Evolutionary conservation across 1,140 invertebrate genomes (phyloP).

Genomic region (Reticulitermes speratus): DNA sequence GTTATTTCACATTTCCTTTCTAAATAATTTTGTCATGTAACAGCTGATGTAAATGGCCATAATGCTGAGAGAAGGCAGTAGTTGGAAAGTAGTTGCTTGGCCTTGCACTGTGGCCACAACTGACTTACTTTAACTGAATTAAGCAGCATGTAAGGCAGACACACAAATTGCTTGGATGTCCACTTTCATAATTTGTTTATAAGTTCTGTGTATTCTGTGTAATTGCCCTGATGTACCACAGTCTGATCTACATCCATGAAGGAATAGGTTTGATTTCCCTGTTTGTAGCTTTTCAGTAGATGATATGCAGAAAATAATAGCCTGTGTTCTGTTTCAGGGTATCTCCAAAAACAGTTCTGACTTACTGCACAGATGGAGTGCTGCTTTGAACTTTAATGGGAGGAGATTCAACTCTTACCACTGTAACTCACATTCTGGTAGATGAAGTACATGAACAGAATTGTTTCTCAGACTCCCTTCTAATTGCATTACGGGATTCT

Average conservation of each 20-base stretch:
- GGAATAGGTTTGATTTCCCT: neutral
- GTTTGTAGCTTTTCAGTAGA: neutral
- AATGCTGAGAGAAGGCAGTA: too few species aligned
- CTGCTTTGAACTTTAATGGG: slow-evolving; percentile 82
- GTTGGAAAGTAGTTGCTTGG: too few species aligned
- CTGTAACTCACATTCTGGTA: slow-evolving; percentile 82
- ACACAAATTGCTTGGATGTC: too few species aligned
- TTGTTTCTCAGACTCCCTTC: slow-evolving; percentile 85
- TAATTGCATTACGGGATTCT: slow-evolving; percentile 80
- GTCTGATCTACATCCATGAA: neutral
- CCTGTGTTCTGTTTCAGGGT: slow-evolving; percentile 53
- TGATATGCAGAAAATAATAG: neutral
- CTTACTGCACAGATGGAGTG: slow-evolving; percentile 91
- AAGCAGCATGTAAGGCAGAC: too few species aligned
- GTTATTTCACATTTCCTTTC: too few species aligned
- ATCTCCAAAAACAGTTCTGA: slow-evolving; percentile 77
- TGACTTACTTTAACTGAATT: too few species aligned
- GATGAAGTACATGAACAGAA: slow-evolving; percentile 97
- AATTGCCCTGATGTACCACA: neutral
- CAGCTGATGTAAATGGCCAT: too few species aligned
- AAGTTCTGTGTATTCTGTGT: too few species aligned
- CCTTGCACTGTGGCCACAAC: too few species aligned
- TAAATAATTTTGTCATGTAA: too few species aligned
- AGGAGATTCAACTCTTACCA: slow-evolving; percentile 63
- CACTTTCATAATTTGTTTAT: too few species aligned